Conservation (phyloP, 1,140 invertebrate genomes). For the Hyposmocoma kahamanoa region DNA sequence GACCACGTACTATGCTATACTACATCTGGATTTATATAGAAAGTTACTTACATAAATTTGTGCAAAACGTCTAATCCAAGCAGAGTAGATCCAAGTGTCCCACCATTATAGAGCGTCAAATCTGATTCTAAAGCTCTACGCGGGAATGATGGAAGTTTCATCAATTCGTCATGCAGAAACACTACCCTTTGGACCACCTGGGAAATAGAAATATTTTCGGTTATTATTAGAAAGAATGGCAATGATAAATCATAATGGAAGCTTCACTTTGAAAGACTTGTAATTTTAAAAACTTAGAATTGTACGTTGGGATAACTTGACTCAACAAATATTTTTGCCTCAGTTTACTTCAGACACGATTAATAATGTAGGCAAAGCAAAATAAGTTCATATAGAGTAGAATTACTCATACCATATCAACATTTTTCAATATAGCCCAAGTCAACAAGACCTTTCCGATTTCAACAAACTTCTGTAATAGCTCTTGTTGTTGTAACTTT, state of each 20-base stretch:
- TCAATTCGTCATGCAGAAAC: constrained; percentile 99
- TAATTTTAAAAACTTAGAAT: too few relatives aligned
- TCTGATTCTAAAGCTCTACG: constrained; percentile 98
- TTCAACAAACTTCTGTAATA: constrained; percentile 96
- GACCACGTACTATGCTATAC: too few relatives aligned
- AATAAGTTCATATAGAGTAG: too few relatives aligned
- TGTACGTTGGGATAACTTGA: too few relatives aligned
- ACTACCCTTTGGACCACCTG: constrained; percentile 95
- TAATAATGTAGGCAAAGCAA: too few relatives aligned
- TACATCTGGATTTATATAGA: too few relatives aligned
- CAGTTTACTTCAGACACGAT: too few relatives aligned
- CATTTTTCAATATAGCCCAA: constrained; percentile 93
- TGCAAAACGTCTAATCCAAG: constrained; percentile 96
- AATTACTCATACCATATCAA: constrained; percentile 85
- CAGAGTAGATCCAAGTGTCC: constrained; percentile 92
- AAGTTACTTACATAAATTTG: constrained; percentile 87
- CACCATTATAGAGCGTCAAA: constrained; percentile 93
- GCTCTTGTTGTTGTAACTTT: constrained; percentile 93
- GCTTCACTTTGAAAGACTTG: too few relatives aligned
- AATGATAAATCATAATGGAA: too few relatives aligned
- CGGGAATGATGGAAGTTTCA: constrained; percentile 98
- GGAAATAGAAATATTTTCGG: too few relatives aligned
- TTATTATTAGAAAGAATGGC: too few relatives aligned
- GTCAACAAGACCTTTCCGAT: constrained; percentile 94
- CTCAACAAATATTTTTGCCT: too few relatives aligned